Base-by-base conservation (phyloP, 1,140 invertebrate genomes). In the Steinernema khuongi region DNA sequence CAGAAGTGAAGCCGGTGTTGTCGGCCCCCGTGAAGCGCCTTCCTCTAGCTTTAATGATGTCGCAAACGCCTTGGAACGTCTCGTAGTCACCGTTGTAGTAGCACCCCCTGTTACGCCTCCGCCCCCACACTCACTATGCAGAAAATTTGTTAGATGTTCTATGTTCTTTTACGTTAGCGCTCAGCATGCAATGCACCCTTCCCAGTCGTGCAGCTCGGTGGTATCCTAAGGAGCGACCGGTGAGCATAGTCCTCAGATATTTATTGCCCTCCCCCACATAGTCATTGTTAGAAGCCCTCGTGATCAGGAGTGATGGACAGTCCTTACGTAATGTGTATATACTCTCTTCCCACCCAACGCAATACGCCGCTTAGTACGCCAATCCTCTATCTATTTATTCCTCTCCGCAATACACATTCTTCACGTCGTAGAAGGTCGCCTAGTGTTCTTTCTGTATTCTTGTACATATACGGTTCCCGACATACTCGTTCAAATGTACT, bases 61-160 rank as follows among this genome's bases (percentile, higher is more conserved):
- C 50, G 50, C 50, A 60, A 60, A 60, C 26, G 50, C 50, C 26
- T 60, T 60, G 4, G 50, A 60, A 60, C 7, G 26, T 41, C n/a
- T 60, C 50, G 50, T 60, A 60, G 50, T 60, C 50, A n/a, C 50
- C 26, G 50, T 60, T 60, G 50, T 60, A 60, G 50, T 60, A 60
- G 50, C 50, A 22, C 22, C 50, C 26, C 19, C 50, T n/a, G n/a
- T n/a, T n/a, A n/a, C n/a, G n/a, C 50, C 50, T 60, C 50, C 19
- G 14, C 7, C 14, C 50, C 50, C 11, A 17, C 50, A n/a, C 50
- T n/a, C 50, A 41, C 22, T 14, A 60, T 22, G 50, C 50, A 60
- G 50, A 60, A 26, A 26, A 17, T 22, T 60, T 26, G 50, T 60
- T 60, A 60, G 50, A 60, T 60, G 14, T 60, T 60, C 50, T 60